phyloP scores from a whole-genome alignment of 1,140 invertebrate genomes.

The Oppia nitens region DNA sequence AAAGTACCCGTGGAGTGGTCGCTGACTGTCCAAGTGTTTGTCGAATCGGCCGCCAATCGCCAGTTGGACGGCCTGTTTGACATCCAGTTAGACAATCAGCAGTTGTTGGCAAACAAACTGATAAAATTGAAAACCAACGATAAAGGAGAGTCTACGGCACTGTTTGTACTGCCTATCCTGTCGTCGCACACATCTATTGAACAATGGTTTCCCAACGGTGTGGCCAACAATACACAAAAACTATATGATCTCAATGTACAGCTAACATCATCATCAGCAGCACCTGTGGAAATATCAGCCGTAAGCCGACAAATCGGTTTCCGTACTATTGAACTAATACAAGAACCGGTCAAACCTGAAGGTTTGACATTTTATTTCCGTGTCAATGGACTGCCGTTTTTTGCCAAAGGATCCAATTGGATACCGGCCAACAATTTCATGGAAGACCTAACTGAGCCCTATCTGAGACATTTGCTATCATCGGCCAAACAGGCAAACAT shows the following conservation, averaged over 20 bases:
- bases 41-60: background rate
- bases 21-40: background rate
- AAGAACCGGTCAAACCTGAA: slow-evolving; percentile 24
- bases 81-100: background rate
- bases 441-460: slow-evolving; percentile 42
- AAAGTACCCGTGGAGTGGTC: background rate
- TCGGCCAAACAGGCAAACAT: slow-evolving; percentile 63
- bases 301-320: slow-evolving; percentile 54
- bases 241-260: background rate
- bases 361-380: slow-evolving; percentile 74
- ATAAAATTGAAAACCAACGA: background rate
- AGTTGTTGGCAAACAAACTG: background rate
- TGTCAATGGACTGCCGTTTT: slow-evolving; percentile 70
- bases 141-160: background rate
- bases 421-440: slow-evolving; percentile 78
- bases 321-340: slow-evolving; percentile 51
- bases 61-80: background rate
- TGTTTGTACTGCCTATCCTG: background rate
- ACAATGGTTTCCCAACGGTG: slow-evolving; percentile 3
- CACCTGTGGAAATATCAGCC: slow-evolving; percentile 21
- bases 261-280: slow-evolving; percentile 3
- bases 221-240: too few species aligned
- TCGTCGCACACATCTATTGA: background rate
- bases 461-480: slow-evolving; percentile 38
- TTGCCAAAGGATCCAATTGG: slow-evolving; percentile 90